These are phyloP conservation scores for Porites rus DNA, from an alignment of 92 coral and sea anemone species.

Conservation along the genomic window DNA sequence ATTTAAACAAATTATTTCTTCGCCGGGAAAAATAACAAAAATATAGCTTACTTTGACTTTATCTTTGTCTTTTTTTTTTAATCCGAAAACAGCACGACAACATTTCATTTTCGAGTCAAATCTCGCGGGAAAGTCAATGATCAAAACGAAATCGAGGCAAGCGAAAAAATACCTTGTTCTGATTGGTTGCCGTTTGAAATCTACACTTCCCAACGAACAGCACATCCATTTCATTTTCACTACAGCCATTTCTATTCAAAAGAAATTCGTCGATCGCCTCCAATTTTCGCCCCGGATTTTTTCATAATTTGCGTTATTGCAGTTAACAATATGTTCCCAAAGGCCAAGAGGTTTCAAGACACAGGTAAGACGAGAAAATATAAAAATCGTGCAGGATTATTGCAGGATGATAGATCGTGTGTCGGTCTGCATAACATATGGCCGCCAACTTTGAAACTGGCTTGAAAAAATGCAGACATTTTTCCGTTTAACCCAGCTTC, in stretches of 20 bases:
- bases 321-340: conserved; percentile 66
- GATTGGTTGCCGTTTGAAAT: conserved; percentile 66
- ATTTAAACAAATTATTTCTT: too few relatives aligned
- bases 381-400: background rate
- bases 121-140: conserved; percentile 43
- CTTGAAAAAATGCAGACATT: background rate
- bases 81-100: background rate
- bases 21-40: too few relatives aligned
- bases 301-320: background rate
- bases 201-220: conserved; percentile 23
- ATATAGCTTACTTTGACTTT: too few relatives aligned
- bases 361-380: conserved; percentile 59
- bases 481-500: background rate
- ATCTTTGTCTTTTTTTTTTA: too few relatives aligned
- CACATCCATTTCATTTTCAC: conserved; percentile 1
- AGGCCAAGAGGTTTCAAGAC: conserved; percentile 74
- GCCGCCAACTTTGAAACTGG: background rate
- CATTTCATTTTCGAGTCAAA: background rate
- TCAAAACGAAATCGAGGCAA: conserved; percentile 42
- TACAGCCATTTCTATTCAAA: background rate
- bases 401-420: background rate
- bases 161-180: background rate
- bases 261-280: background rate
- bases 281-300: too few relatives aligned
- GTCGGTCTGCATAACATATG: background rate